These are phyloP conservation scores for Ageneiosus marmoratus DNA, from an alignment of 2,113 vertebrate species.

Conservation along the genomic window DNA sequence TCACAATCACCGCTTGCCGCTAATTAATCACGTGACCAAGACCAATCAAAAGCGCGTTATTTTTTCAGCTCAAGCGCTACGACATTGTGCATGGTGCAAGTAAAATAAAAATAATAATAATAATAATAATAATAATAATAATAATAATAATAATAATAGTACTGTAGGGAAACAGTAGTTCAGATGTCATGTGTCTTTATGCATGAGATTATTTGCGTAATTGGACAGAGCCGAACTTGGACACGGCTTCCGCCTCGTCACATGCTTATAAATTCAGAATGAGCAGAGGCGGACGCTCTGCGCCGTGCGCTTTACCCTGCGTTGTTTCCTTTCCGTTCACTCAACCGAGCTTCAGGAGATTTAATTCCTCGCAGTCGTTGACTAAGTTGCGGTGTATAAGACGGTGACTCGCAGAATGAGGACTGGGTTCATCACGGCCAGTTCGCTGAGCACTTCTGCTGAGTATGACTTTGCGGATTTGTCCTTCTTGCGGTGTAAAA, in stretches of 20 bases:
- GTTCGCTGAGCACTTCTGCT: background rate
- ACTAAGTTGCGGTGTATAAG: conserved; percentile 57
- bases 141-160: background rate
- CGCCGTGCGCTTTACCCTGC: too few species aligned
- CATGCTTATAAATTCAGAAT: conserved; percentile 49
- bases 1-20: conserved; percentile 45
- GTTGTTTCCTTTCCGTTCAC: background rate
- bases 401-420: conserved; percentile 65
- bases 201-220: background rate
- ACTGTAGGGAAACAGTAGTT: background rate
- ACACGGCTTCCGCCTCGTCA: conserved; percentile 60
- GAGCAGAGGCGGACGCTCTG: conserved; percentile 5
- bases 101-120: too few species aligned
- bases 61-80: background rate
- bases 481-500: conserved; percentile 56
- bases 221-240: conserved; percentile 54
- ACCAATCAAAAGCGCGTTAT: background rate
- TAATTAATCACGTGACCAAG: conserved; percentile 58
- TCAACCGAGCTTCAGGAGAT: background rate
- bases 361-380: background rate
- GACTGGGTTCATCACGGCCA: conserved; percentile 50
- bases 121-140: background rate
- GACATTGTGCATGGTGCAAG: too few species aligned
- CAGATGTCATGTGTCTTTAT: background rate
- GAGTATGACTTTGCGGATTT: conserved; percentile 38